phyloP scores from a whole-genome alignment of 2,797 vertebrate species.

The Steatocranus sp. region DNA sequence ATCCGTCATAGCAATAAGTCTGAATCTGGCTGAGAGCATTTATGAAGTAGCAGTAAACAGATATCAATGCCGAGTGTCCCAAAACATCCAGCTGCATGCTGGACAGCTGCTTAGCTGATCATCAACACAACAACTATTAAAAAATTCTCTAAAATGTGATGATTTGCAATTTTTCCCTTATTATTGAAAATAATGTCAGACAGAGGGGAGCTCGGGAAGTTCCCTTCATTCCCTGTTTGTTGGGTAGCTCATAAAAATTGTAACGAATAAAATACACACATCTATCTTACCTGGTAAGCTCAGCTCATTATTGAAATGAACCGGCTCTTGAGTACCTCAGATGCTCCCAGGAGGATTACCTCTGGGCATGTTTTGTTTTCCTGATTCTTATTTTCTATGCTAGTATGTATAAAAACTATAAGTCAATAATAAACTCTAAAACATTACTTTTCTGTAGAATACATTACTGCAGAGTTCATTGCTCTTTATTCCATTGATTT shows the following conservation, averaged over 20 bases:
- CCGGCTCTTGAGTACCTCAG: not conserved
- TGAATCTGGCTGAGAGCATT: not conserved
- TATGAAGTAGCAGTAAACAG: not conserved
- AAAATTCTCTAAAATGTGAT: not conserved
- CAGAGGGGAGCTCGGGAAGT: not conserved
- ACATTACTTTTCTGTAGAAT: not conserved
- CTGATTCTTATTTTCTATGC: not conserved
- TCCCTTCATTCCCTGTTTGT: not conserved
- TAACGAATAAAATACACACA: not conserved
- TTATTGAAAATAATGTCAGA: not conserved
- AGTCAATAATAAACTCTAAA: not conserved
- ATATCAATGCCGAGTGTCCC: not conserved
- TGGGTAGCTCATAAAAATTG: not conserved
- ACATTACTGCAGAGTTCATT: not conserved
- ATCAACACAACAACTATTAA: not conserved
- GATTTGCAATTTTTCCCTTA: not conserved
- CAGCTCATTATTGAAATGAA: not conserved
- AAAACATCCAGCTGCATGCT: not conserved
- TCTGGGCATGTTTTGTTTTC: not conserved
- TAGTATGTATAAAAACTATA: not conserved
- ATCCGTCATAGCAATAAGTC: not conserved
- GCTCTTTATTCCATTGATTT: not conserved
- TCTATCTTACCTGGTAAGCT: not conserved
- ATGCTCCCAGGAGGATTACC: not conserved
- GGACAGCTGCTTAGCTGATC: not conserved